Conservation (phyloP, 64 coral and sea anemone species). For the Platygyra sinensis region DNA sequence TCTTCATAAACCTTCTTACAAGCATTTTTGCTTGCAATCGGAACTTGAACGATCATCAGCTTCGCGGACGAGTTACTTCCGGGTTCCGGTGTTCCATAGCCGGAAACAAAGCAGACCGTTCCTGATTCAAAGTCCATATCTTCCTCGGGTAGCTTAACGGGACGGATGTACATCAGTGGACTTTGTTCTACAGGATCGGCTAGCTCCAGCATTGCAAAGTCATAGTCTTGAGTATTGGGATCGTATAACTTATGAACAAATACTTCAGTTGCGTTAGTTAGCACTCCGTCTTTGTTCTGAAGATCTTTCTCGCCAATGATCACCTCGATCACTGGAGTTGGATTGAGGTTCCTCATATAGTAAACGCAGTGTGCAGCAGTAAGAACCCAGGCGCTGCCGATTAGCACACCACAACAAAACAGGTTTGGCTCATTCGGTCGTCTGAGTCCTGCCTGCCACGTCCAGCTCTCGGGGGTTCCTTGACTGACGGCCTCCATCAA, state of each 20-base stretch:
- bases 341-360: slow-evolving; percentile 19
- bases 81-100: not conserved
- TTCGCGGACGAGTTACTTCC: slow-evolving; percentile 2
- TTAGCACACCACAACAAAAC: slow-evolving; percentile 53
- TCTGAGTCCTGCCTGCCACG: slow-evolving; percentile 56
- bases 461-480: slow-evolving; percentile 16
- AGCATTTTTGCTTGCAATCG: not conserved
- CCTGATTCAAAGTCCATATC: slow-evolving; percentile 7
- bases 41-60: slow-evolving; percentile 15
- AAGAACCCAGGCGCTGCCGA: slow-evolving; percentile 39
- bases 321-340: slow-evolving; percentile 31
- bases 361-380: slow-evolving; percentile 56
- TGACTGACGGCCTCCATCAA: slow-evolving; percentile 1
- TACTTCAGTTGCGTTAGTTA: slow-evolving; percentile 17
- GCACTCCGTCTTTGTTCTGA: slow-evolving; percentile 15
- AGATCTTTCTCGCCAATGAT: slow-evolving; percentile 48
- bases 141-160: not conserved
- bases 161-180: not conserved
- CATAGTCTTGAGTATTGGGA: slow-evolving; percentile 20
- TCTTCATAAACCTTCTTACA: not conserved
- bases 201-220: slow-evolving; percentile 2
- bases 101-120: slow-evolving; percentile 13
- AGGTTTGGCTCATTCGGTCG: slow-evolving; percentile 22
- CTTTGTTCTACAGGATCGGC: not conserved
- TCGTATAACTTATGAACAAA: slow-evolving; percentile 41